Percentiles rank a stretch among this genome's conserved stretches.
phyloP scores from a whole-genome alignment of 1,140 invertebrate species.

The Bombyx mandarina region DNA sequence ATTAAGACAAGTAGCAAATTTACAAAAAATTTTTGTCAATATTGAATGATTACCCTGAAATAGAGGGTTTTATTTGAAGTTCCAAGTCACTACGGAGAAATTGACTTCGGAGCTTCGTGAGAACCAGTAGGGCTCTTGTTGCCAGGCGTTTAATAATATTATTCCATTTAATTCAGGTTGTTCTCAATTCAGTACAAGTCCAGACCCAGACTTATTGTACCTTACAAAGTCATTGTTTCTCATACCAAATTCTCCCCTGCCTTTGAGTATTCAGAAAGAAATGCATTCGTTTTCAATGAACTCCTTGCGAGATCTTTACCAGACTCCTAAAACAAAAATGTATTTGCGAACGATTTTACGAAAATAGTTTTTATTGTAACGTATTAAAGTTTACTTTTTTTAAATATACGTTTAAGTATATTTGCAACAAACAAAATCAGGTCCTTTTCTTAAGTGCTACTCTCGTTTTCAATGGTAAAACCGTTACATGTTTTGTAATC shows the following conservation, averaged over 20 bases:
- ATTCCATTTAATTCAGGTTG: too few species aligned
- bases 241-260: slow-evolving; percentile 41
- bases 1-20: too few species aligned
- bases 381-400: background rate
- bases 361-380: background rate
- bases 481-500: slow-evolving; percentile 37
- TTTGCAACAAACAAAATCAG: slow-evolving; percentile 26
- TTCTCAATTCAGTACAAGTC: slow-evolving; percentile 11
- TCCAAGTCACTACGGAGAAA: too few species aligned
- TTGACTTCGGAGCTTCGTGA: too few species aligned
- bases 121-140: too few species aligned
- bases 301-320: slow-evolving; percentile 33
- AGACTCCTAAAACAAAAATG: background rate
- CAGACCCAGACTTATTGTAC: slow-evolving; percentile 42
- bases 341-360: slow-evolving; percentile 5
- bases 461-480: slow-evolving; percentile 38
- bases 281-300: slow-evolving; percentile 61
- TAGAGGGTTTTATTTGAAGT: too few species aligned
- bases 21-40: too few species aligned
- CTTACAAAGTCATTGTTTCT: slow-evolving; percentile 54
- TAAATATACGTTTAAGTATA: background rate
- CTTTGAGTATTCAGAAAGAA: slow-evolving; percentile 35
- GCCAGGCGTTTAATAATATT: too few species aligned
- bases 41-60: too few species aligned
- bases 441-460: slow-evolving; percentile 28